Evolutionary conservation across 2,888 invertebrate species (phyloP).

Genomic region (Lapara coniferarum): DNA sequence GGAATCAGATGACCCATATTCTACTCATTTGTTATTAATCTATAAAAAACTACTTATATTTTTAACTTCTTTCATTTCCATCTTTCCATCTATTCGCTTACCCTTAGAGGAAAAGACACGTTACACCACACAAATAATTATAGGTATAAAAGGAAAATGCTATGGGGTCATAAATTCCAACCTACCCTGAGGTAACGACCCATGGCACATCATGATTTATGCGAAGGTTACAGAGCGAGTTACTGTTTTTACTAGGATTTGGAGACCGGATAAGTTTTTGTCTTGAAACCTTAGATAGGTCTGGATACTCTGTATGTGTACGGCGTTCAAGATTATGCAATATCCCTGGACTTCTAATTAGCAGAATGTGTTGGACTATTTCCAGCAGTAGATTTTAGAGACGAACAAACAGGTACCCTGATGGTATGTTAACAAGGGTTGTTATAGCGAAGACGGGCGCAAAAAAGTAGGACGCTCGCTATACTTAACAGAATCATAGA

Average conservation of each 20-base stretch:
- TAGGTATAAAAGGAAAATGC: conserved; percentile 4
- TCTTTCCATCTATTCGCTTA: background rate
- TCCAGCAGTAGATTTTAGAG: background rate
- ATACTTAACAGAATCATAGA: no score
- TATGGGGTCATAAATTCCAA: conserved; percentile 15
- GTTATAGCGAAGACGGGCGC: no score
- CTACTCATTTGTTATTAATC: background rate
- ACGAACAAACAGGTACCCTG: no score
- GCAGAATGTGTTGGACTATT: background rate
- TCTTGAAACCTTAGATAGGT: background rate
- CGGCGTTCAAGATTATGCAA: background rate
- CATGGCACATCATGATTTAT: conserved; percentile 22
- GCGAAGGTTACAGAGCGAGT: background rate
- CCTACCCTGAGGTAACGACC: conserved; percentile 21
- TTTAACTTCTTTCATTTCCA: background rate
- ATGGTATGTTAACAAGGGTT: no score
- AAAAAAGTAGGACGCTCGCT: no score
- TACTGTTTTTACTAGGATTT: conserved; percentile 3
- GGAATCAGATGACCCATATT: no score
- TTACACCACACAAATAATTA: background rate
- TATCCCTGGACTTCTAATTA: background rate
- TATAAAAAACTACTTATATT: background rate
- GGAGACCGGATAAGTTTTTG: conserved; percentile 12
- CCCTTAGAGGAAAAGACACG: background rate
- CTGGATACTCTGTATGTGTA: no score